Evolutionary conservation across 2,797 vertebrate species (phyloP), one percentile per base, ranked within the genome.

Genomic region (Ctenopoma kingsleyae): DNA sequence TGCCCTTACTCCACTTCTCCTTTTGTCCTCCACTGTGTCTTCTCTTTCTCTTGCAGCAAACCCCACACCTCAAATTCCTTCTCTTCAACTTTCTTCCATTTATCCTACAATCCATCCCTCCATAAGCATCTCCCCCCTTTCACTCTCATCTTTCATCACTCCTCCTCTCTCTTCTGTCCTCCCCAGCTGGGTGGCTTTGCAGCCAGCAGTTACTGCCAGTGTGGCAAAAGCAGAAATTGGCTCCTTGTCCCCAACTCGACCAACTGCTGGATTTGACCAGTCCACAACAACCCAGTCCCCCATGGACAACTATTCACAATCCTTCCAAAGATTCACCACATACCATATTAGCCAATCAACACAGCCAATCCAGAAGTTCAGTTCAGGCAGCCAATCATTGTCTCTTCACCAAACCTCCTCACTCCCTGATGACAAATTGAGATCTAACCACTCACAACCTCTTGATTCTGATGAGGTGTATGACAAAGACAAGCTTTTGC

Each of bases 201-300:
- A 40, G 15, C 71, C 67, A 46, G 40, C 36, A 19, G 16, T 11
- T 40, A 53, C 74, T 58, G 53, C 68, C 60, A 70, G 27, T 25
- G 4, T 44, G 41, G 62, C 58, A 47, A 71, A 64, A 46, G 48
- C 67, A 44, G 66, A 49, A 44, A 50, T 47, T 69, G 68, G 41
- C 50, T 52, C 65, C n/a, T 63, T 74, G 20, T 76, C 23, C 7
- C 66, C 81, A 49, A 83, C 60, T 71, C 65, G 7, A 19, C 53
- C 51, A 8, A 55, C 63, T 25, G 35, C 65, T 75, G 71, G 65
- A 74, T 82, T 87, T 80, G 80, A 60, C 19, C 71, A 15, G 13
- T 71, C 79, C 54, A 69, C 64, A 12, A 47, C 59, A 50, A 40
- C 66, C 23, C 62, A 23, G 1, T 6, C 35, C 53, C 68, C 67